phyloP scores from a whole-genome alignment of 2,888 invertebrate genomes.

The Tenthredo amoena region DNA sequence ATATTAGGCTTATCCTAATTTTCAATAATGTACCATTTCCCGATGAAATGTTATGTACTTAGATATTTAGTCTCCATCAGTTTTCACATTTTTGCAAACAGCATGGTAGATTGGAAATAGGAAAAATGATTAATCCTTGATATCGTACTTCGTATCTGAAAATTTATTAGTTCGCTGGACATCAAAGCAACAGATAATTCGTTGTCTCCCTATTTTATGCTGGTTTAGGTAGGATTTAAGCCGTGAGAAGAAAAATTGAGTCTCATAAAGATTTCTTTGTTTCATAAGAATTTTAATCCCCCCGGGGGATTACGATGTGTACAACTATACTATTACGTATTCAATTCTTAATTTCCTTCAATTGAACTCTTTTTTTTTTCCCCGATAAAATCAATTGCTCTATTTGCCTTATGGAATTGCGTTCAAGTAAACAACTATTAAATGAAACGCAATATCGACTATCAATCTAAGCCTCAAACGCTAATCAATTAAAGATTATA shows the following conservation, averaged over 20 bases:
- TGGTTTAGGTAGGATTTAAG: neutral
- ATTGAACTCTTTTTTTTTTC: constrained; percentile 24
- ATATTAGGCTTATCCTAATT: neutral
- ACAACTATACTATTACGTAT: neutral
- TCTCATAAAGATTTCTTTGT: neutral
- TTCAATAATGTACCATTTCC: neutral
- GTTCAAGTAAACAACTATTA: constrained; percentile 9
- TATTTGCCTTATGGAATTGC: constrained; percentile 17
- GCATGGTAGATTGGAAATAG: constrained; percentile 15
- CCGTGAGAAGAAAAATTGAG: neutral
- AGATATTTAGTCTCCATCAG: neutral
- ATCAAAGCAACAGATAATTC: constrained; percentile 16
- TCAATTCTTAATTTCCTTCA: neutral
- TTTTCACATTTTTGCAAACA: constrained; percentile 6
- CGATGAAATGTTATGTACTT: neutral
- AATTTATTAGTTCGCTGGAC: neutral
- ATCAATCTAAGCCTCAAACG: neutral
- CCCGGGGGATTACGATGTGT: neutral
- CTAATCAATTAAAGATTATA: constrained; percentile 11
- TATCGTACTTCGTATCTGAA: constrained; percentile 27
- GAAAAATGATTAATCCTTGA: neutral
- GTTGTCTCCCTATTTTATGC: neutral
- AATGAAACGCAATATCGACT: constrained; percentile 5
- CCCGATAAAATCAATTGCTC: constrained; percentile 40
- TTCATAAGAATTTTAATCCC: neutral